phyloP scores from a whole-genome alignment of 2,888 invertebrate genomes.

The Lithophane semibrunnea region DNA sequence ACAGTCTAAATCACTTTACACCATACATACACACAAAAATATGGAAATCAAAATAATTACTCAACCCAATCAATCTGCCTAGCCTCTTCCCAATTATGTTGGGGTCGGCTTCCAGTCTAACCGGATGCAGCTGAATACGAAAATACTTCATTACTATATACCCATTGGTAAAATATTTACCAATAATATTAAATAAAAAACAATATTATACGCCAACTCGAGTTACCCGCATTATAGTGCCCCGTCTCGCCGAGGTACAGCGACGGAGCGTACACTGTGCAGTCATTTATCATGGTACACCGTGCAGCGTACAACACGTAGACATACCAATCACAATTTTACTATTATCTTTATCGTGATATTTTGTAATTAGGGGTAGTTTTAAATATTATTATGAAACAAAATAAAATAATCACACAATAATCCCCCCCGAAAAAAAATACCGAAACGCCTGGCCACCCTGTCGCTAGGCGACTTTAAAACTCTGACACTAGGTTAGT shows the following conservation, averaged over 20 bases:
- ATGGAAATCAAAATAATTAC: not conserved
- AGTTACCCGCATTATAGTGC: conserved; percentile 17
- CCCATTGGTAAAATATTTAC: not conserved
- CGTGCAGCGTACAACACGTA: conserved; percentile 58
- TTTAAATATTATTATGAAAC: not conserved
- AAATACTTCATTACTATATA: not conserved
- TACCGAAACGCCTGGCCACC: too few relatives aligned
- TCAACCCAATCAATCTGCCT: not conserved
- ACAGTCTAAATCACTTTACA: too few relatives aligned
- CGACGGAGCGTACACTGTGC: conserved; percentile 37
- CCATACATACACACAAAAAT: too few relatives aligned
- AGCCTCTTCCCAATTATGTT: not conserved
- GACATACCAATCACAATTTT: conserved; percentile 71
- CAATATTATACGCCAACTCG: conserved; percentile 31
- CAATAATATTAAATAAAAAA: not conserved
- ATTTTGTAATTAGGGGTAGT: conserved; percentile 1
- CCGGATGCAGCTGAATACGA: not conserved
- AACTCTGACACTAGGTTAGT: too few relatives aligned
- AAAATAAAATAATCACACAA: not conserved
- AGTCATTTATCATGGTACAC: conserved; percentile 72
- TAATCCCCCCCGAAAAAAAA: too few relatives aligned
- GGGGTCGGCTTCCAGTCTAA: not conserved
- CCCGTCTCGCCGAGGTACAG: conserved; percentile 58
- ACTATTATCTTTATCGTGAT: conserved; percentile 42
- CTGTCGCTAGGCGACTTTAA: too few relatives aligned